Conservation (phyloP, 2,113 vertebrate genomes). For the Bufo bufo region DNA sequence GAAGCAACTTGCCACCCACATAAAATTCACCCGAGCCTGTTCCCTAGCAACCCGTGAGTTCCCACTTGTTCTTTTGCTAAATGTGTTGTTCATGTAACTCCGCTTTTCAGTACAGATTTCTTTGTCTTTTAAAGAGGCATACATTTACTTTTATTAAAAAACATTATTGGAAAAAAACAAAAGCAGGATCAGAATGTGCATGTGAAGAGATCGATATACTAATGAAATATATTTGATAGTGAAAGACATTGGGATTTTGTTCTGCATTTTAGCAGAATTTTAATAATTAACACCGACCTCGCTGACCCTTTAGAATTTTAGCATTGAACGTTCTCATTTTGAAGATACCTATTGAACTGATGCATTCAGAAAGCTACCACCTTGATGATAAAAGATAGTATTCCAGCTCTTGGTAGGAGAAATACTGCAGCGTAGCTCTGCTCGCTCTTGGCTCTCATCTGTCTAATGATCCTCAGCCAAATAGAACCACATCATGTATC, state of each 20-base stretch:
- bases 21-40: not conserved
- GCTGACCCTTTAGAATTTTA: not conserved
- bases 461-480: slow-evolving; percentile 50
- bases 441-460: slow-evolving; percentile 33
- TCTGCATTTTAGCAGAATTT: not conserved
- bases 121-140: not conserved
- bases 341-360: not conserved
- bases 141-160: not conserved
- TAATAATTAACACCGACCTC: not conserved
- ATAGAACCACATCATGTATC: slow-evolving; percentile 44
- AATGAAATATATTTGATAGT: not conserved
- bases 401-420: not conserved
- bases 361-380: slow-evolving; percentile 13
- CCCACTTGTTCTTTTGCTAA: not conserved
- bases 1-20: slow-evolving; percentile 7
- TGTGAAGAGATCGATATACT: not conserved
- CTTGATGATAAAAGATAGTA: not conserved
- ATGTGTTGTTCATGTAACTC: slow-evolving; percentile 5
- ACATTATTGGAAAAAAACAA: not conserved
- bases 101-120: not conserved
- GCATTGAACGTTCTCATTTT: not conserved
- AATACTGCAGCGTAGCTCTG: slow-evolving; percentile 35
- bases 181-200: not conserved
- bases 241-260: slow-evolving; percentile 4
- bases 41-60: slow-evolving; percentile 19